phyloP scores from a whole-genome alignment of 2,888 invertebrate species.

The Aspidiotus destructor region DNA sequence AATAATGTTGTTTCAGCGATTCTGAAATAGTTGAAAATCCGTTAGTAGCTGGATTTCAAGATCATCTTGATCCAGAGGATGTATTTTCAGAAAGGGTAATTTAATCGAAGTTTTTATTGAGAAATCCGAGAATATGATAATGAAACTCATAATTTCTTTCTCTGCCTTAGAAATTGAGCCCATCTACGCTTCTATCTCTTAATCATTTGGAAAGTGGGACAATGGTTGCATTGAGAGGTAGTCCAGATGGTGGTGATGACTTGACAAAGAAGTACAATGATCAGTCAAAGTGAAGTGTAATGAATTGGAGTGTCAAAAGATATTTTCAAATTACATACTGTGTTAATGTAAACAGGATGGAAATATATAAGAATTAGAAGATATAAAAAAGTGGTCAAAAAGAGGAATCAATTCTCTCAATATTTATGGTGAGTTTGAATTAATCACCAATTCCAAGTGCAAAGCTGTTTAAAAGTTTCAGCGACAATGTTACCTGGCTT shows the following conservation, averaged over 20 bases:
- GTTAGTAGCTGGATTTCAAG: conserved; percentile 70
- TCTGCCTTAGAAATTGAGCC: not conserved
- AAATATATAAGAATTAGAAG: conserved; percentile 39
- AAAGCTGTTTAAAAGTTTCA: conserved; percentile 49
- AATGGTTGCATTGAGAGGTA: conserved; percentile 40
- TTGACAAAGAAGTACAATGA: conserved; percentile 18
- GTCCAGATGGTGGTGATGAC: conserved; percentile 61
- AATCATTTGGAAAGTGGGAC: conserved; percentile 28
- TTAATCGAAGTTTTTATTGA: not conserved
- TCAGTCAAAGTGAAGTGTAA: not conserved
- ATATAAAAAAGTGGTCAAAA: conserved; percentile 43
- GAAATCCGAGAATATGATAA: conserved; percentile 16
- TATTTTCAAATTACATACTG: too few species aligned
- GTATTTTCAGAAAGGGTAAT: conserved; percentile 16
- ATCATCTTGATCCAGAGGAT: conserved; percentile 67
- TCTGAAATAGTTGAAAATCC: conserved; percentile 62
- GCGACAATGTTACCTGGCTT: not conserved
- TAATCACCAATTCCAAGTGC: conserved; percentile 53
- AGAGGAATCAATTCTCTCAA: conserved; percentile 43
- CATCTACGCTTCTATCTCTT: not conserved
- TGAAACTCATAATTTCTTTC: not conserved
- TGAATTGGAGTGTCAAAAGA: not conserved
- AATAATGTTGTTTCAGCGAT: conserved; percentile 47
- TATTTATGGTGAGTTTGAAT: conserved; percentile 51
- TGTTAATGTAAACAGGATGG: too few species aligned